phyloP scores from a whole-genome alignment of 2,888 invertebrate species.

The Ariolimax columbianus region DNA sequence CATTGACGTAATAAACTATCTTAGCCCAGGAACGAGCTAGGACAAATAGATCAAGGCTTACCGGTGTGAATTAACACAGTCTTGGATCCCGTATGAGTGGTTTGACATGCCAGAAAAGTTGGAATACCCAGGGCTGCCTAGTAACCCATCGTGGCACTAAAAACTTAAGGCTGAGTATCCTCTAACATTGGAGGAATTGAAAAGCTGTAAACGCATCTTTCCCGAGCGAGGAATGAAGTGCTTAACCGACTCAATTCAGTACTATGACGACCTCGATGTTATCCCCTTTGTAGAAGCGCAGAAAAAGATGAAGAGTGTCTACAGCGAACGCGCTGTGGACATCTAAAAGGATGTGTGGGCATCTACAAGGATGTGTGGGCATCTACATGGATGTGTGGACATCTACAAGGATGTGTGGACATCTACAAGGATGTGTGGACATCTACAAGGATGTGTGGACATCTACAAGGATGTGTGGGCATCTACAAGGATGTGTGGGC shows the following conservation, averaged over 20 bases:
- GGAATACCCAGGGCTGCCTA: not conserved
- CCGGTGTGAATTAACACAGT: not conserved
- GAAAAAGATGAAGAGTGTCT: constrained; percentile 3
- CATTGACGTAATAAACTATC: not conserved
- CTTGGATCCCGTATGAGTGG: constrained; percentile 9
- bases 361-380: too few species aligned
- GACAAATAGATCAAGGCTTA: not conserved
- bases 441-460: too few species aligned
- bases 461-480: too few species aligned
- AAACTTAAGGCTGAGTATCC: not conserved
- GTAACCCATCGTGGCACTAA: not conserved
- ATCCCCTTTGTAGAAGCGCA: not conserved
- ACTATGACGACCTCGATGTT: constrained; percentile 13
- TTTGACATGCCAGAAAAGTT: not conserved
- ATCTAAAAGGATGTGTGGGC: not conserved
- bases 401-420: too few species aligned
- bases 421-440: too few species aligned
- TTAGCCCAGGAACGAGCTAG: not conserved
- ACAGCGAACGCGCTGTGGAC: not conserved
- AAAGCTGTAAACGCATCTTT: not conserved
- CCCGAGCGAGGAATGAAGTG: not conserved
- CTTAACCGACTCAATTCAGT: not conserved
- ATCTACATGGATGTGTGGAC: too few species aligned
- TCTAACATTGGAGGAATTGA: not conserved
- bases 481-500: too few species aligned